phyloP scores from a whole-genome alignment of 2,113 vertebrate genomes.

The Cacatua alba region DNA sequence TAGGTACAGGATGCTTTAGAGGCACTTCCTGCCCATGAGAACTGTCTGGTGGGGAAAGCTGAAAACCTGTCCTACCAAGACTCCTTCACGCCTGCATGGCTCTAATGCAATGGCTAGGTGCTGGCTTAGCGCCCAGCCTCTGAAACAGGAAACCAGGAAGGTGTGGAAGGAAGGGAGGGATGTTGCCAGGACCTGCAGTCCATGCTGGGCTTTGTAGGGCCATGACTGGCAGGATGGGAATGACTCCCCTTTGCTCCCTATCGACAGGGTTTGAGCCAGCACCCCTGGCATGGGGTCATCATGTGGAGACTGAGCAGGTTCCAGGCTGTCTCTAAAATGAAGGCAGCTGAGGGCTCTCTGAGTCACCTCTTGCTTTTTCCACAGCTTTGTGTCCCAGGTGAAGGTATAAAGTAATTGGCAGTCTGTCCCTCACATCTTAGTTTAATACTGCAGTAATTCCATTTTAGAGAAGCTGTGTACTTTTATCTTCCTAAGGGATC shows the following conservation, averaged over 20 bases:
- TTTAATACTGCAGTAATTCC: constrained; percentile 35
- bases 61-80: background rate
- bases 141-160: background rate
- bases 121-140: background rate
- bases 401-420: background rate
- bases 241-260: fast-evolving
- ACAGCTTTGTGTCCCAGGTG: background rate
- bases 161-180: background rate
- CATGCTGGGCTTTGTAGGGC: background rate
- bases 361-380: background rate
- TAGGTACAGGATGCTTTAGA: background rate
- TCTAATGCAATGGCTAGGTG: background rate
- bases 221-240: background rate
- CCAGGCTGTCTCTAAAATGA: background rate
- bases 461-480: constrained; percentile 16
- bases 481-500: constrained; percentile 19
- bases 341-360: fast-evolving
- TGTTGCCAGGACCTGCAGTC: background rate
- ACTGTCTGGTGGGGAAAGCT: background rate
- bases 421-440: background rate
- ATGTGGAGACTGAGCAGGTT: fast-evolving
- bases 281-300: background rate
- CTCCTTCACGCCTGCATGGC: fast-evolving
- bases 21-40: background rate
- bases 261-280: background rate